A percentile compares a stretch with the other conserved stretches of the same genome.
Conservation (phyloP, 2,113 vertebrate species). For the Upupa epops region DNA sequence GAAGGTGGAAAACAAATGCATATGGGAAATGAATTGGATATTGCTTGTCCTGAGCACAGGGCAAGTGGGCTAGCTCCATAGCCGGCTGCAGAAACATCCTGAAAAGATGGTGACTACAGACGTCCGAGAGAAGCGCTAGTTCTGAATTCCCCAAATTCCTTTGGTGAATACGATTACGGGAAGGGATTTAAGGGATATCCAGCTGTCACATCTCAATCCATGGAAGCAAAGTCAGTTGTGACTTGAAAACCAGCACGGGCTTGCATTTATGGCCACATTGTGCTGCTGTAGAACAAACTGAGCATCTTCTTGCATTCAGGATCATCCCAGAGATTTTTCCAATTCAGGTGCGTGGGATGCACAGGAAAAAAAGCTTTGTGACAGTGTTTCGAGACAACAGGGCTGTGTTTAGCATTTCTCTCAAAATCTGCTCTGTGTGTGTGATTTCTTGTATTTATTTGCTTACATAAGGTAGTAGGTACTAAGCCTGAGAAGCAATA, state of each 20-base stretch:
- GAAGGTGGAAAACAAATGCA: too few species aligned
- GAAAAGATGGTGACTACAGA: too few species aligned
- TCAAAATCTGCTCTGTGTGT: not conserved
- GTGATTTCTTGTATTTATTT: rapidly evolving
- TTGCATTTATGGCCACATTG: not conserved
- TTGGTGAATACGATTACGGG: too few species aligned
- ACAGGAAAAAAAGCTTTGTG: not conserved
- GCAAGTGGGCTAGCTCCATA: too few species aligned
- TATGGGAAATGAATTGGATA: too few species aligned
- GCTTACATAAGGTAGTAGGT: not conserved
- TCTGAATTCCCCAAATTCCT: too few species aligned
- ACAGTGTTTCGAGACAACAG: not conserved
- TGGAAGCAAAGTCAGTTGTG: not conserved
- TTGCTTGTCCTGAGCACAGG: too few species aligned
- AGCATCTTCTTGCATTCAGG: not conserved
- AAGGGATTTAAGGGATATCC: too few species aligned
- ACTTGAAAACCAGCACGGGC: not conserved
- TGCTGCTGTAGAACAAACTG: not conserved
- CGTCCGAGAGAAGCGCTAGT: too few species aligned
- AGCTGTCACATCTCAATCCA: not conserved
- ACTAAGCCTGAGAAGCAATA: not conserved
- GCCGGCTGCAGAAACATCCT: too few species aligned
- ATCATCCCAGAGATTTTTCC: not conserved
- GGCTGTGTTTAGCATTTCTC: not conserved
- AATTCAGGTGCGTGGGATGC: not conserved